These are phyloP conservation scores for Rhinatrema bivittatum DNA, from an alignment of 2,797 vertebrate species.

Conservation along the genomic window DNA sequence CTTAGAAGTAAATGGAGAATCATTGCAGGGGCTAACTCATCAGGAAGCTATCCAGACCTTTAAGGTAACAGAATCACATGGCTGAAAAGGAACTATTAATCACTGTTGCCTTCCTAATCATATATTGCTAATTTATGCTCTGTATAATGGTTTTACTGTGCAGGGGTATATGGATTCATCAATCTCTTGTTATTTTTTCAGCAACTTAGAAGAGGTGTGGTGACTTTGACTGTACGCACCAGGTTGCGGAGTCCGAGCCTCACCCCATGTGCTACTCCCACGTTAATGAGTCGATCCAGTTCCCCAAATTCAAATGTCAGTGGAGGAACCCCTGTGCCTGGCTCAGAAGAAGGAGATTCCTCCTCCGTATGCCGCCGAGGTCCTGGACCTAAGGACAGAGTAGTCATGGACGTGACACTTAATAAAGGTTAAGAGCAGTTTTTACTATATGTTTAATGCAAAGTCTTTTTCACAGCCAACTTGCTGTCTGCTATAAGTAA, in stretches of 20 bases:
- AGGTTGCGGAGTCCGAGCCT: conserved; percentile 88
- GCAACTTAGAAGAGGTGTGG: conserved; percentile 91
- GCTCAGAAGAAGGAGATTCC: conserved; percentile 52
- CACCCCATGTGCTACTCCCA: conserved; percentile 82
- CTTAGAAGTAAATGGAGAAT: conserved; percentile 89
- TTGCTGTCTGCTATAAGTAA: too few species aligned
- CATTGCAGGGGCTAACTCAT: conserved; percentile 87
- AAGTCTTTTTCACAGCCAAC: too few species aligned
- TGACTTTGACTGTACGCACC: conserved; percentile 85
- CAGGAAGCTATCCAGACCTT: conserved; percentile 95
- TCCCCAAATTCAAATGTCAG: conserved; percentile 78
- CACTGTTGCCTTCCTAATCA: too few species aligned
- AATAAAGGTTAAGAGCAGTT: conserved; percentile 65
- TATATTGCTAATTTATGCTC: too few species aligned
- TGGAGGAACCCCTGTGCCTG: conserved; percentile 29
- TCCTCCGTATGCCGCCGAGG: conserved; percentile 54
- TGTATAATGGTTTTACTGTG: too few species aligned
- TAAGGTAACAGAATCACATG: conserved; percentile 65
- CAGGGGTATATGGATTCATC: too few species aligned
- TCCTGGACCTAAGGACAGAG: conserved; percentile 84
- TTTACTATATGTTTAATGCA: too few species aligned
- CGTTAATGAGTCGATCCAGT: conserved; percentile 77
- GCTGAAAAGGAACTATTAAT: too few species aligned
- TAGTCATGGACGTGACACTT: conserved; percentile 91
- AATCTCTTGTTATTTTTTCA: conserved; percentile 41